Evolutionary conservation across 35 echinoderm and acorn worm genomes (phyloP).

Genomic region (Apostichopus japonicus): DNA sequence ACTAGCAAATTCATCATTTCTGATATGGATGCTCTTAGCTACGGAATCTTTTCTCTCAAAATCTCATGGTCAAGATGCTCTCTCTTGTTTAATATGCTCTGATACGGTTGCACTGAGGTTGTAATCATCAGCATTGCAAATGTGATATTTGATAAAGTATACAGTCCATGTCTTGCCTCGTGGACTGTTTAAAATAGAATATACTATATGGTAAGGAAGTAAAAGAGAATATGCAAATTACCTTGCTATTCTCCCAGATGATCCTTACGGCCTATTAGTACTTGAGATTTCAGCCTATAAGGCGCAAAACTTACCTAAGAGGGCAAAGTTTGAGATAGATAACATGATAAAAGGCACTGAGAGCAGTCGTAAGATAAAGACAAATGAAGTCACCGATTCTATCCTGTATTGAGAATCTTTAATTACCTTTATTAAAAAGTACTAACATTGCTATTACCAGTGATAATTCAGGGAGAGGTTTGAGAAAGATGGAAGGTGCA

Average conservation of each 20-base stretch:
- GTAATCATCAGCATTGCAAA: slow-evolving; percentile 20
- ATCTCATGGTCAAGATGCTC: not conserved
- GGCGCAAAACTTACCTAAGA: not conserved
- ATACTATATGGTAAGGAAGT: not conserved
- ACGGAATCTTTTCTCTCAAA: not conserved
- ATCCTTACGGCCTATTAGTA: slow-evolving; percentile 5
- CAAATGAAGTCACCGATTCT: too few species aligned
- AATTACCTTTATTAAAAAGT: not conserved
- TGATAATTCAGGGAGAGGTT: too few species aligned
- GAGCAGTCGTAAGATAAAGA: too few species aligned
- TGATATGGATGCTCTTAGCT: too few species aligned
- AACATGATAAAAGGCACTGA: too few species aligned
- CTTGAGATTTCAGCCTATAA: not conserved
- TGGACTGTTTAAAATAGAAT: not conserved
- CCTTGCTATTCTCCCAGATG: not conserved
- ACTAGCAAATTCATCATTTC: too few species aligned
- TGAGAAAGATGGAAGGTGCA: too few species aligned
- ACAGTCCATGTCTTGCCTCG: not conserved
- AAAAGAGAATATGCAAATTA: not conserved
- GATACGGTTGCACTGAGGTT: not conserved
- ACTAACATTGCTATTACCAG: not conserved
- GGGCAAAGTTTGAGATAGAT: not conserved
- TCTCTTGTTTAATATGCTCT: not conserved
- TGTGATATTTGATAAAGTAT: slow-evolving; percentile 19
- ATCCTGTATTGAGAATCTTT: too few species aligned